These are phyloP conservation scores for Camelus bactrianus DNA, from an alignment of 2,113 vertebrate species.

Conservation along the genomic window DNA sequence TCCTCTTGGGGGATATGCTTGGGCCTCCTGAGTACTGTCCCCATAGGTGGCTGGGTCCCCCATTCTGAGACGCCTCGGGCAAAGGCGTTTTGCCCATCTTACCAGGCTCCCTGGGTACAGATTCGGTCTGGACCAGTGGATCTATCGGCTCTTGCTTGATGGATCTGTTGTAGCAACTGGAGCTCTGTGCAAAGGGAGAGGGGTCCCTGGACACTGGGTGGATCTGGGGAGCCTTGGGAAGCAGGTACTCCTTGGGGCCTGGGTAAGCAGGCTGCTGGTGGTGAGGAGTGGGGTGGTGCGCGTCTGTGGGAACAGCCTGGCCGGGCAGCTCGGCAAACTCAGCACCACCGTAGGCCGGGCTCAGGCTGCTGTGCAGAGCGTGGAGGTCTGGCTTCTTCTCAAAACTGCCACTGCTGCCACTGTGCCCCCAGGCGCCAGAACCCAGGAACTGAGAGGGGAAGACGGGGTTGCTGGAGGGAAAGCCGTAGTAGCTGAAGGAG, in stretches of 20 bases:
- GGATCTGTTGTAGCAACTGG: slow-evolving; percentile 84
- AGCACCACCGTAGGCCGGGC: slow-evolving; percentile 86
- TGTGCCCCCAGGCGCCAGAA: slow-evolving; percentile 87
- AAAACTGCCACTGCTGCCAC: slow-evolving; percentile 80
- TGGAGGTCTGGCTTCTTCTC: slow-evolving; percentile 95
- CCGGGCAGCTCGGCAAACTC: slow-evolving; percentile 87
- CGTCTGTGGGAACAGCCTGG: slow-evolving; percentile 81
- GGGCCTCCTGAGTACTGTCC: slow-evolving; percentile 89
- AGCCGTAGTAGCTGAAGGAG: slow-evolving; percentile 94
- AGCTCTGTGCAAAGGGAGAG: slow-evolving; percentile 86
- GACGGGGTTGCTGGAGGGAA: slow-evolving; percentile 91
- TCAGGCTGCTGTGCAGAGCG: slow-evolving; percentile 90
- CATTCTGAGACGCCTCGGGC: slow-evolving; percentile 72
- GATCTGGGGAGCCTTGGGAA: slow-evolving; percentile 82
- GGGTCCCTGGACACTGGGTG: slow-evolving; percentile 85
- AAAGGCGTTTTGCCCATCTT: slow-evolving; percentile 76
- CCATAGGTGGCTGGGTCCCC: slow-evolving; percentile 85
- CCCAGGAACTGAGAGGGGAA: slow-evolving; percentile 94
- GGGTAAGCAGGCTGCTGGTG: slow-evolving; percentile 90
- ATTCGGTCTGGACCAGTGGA: slow-evolving; percentile 86
- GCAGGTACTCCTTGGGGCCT: slow-evolving; percentile 84
- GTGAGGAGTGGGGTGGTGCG: slow-evolving; percentile 87
- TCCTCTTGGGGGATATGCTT: slow-evolving; percentile 86
- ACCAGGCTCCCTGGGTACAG: slow-evolving; percentile 75
- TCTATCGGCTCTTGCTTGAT: slow-evolving; percentile 97